Percentiles rank a stretch among this genome's conserved stretches.
These are phyloP conservation scores for Naso thynnoides DNA, from an alignment of 2,797 vertebrate genomes.

Conservation along the genomic window DNA sequence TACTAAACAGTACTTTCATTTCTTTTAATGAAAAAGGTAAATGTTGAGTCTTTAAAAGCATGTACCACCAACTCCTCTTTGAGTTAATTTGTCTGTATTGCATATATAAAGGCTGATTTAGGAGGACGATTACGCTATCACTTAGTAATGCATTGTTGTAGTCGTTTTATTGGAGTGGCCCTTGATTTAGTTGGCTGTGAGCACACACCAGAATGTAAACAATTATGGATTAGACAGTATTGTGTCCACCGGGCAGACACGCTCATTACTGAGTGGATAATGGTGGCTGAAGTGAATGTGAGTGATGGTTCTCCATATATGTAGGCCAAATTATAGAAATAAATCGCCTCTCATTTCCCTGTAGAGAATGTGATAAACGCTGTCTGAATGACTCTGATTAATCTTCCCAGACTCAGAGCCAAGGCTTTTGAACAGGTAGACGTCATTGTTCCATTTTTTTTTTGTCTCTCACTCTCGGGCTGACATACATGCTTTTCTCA, in stretches of 20 bases:
- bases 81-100: slow-evolving; percentile 1
- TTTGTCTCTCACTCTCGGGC: slow-evolving; percentile 18
- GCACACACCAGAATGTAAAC: slow-evolving; percentile 63
- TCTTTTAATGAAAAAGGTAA: not conserved
- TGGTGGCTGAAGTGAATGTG: slow-evolving; percentile 53
- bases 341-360: slow-evolving; percentile 75
- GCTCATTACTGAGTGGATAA: slow-evolving; percentile 70
- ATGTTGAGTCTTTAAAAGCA: not conserved
- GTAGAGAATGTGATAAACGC: slow-evolving; percentile 66
- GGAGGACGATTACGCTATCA: slow-evolving; percentile 22
- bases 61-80: not conserved
- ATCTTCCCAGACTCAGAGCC: slow-evolving; percentile 56
- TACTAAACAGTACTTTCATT: slow-evolving; percentile 6
- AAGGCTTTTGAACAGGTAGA: slow-evolving; percentile 69
- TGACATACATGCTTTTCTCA: slow-evolving; percentile 49
- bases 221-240: slow-evolving; percentile 66
- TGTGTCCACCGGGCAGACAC: slow-evolving; percentile 63
- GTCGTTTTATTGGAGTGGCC: slow-evolving; percentile 41
- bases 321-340: slow-evolving; percentile 79
- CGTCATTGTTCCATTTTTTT: slow-evolving; percentile 62
- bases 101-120: slow-evolving; percentile 36
- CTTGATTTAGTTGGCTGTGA: slow-evolving; percentile 42
- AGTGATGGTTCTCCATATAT: slow-evolving; percentile 67
- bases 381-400: slow-evolving; percentile 67
- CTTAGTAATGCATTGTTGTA: slow-evolving; percentile 31